Evolutionary conservation across 1,140 invertebrate genomes (phyloP).

Genomic region (Papilio dardanus): DNA sequence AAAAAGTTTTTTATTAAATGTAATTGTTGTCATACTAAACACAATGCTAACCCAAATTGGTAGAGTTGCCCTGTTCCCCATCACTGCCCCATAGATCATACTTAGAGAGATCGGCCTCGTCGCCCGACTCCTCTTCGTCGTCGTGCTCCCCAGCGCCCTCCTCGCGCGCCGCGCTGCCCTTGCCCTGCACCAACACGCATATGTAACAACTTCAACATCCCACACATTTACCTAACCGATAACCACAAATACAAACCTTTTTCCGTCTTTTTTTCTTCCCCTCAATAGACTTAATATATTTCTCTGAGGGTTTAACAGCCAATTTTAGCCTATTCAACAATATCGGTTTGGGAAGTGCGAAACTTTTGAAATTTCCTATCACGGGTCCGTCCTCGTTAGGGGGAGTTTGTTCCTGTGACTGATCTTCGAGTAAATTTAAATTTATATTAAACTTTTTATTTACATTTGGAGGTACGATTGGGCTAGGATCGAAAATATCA

Average conservation of each 20-base stretch:
- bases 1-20: not conserved
- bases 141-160: conserved; percentile 57
- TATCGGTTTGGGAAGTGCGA: conserved; percentile 80
- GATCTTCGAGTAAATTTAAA: conserved; percentile 51
- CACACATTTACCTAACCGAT: conserved; percentile 14
- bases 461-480: conserved; percentile 59
- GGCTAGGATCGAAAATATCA: conserved; percentile 80
- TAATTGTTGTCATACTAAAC: conserved; percentile 31
- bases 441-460: conserved; percentile 65
- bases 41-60: conserved; percentile 60
- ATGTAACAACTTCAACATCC: not conserved
- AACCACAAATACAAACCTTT: conserved; percentile 69
- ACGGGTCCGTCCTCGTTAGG: conserved; percentile 68
- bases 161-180: conserved; percentile 53
- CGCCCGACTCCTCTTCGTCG: conserved; percentile 77
- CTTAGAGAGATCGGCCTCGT: conserved; percentile 79
- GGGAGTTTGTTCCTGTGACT: conserved; percentile 45
- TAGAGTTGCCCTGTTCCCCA: conserved; percentile 67
- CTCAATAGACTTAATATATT: conserved; percentile 48
- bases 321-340: conserved; percentile 77
- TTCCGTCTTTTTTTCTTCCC: conserved; percentile 57
- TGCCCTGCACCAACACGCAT: conserved; percentile 58
- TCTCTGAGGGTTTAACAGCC: conserved; percentile 70
- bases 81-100: conserved; percentile 81
- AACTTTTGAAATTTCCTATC: conserved; percentile 81